Percentiles rank a stretch among this genome's conserved stretches.
Evolutionary conservation across 2,888 invertebrate genomes (phyloP).

Genomic region (Dyspetes luteomarginatus): DNA sequence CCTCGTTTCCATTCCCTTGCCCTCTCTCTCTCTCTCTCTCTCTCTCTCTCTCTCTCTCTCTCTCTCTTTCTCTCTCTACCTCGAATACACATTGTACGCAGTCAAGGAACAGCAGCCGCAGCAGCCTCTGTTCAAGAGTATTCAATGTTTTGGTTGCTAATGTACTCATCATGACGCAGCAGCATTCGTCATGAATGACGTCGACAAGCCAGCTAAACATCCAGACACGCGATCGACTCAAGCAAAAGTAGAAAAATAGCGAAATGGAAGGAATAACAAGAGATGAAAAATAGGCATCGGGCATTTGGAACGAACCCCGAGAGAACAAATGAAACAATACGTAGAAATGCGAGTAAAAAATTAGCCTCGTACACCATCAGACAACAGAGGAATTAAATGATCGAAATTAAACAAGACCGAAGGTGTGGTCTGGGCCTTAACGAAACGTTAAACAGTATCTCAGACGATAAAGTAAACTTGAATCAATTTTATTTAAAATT

Average conservation of each 20-base stretch:
- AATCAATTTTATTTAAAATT: too few relatives aligned
- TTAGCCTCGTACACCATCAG: too few relatives aligned
- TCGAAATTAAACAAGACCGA: too few relatives aligned
- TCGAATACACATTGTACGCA: conserved; percentile 8
- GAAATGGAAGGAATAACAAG: conserved; percentile 15
- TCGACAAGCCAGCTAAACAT: conserved; percentile 12
- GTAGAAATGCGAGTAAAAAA: too few relatives aligned
- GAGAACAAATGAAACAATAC: too few relatives aligned
- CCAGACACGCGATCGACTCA: conserved; percentile 11
- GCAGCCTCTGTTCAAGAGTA: conserved; percentile 35
- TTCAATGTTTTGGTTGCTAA: conserved; percentile 78
- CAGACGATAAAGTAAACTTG: too few relatives aligned
- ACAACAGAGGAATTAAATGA: too few relatives aligned
- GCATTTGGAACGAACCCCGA: too few relatives aligned
- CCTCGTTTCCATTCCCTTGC: conserved; percentile 61
- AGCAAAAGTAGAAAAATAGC: conserved; percentile 17
- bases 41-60: neutral
- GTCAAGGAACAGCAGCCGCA: conserved; percentile 9
- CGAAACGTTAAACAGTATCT: too few relatives aligned
- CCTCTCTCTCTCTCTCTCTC: neutral
- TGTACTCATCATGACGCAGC: conserved; percentile 68
- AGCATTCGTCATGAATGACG: conserved; percentile 17
- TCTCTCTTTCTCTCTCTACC: neutral
- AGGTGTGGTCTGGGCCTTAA: too few relatives aligned
- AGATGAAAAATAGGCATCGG: too few relatives aligned